phyloP scores from a whole-genome alignment of 2,888 invertebrate species.

The Phytoseiulus persimilis region DNA sequence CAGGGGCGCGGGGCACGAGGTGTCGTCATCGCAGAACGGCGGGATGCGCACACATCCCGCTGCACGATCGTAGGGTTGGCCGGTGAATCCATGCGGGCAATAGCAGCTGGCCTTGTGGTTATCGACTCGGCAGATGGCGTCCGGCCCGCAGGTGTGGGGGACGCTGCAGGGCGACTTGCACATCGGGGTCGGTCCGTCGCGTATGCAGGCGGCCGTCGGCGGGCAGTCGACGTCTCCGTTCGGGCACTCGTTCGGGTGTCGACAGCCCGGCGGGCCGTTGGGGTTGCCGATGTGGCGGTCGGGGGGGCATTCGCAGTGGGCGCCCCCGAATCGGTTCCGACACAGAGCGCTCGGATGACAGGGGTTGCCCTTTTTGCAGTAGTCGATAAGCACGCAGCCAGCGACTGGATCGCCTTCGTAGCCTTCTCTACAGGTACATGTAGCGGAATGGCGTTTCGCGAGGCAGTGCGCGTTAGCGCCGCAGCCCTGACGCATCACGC shows the following conservation, averaged over 20 bases:
- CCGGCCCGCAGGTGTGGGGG: conserved; percentile 65
- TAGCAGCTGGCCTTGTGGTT: conserved; percentile 65
- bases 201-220: conserved; percentile 59
- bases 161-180: conserved; percentile 57
- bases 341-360: conserved; percentile 72
- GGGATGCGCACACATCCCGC: conserved; percentile 46
- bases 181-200: conserved; percentile 43
- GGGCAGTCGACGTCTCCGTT: conserved; percentile 48
- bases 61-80: conserved; percentile 58
- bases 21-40: conserved; percentile 63
- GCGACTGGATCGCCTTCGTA: conserved; percentile 68
- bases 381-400: conserved; percentile 66
- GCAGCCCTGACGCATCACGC: conserved; percentile 62
- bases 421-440: conserved; percentile 73
- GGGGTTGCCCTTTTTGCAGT: conserved; percentile 63
- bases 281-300: conserved; percentile 65
- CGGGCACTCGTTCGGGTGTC: conserved; percentile 63
- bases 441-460: conserved; percentile 69
- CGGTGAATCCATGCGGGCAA: conserved; percentile 63
- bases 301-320: conserved; percentile 65
- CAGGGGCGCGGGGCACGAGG: conserved; percentile 67
- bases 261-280: conserved; percentile 61
- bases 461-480: conserved; percentile 76
- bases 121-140: conserved; percentile 61
- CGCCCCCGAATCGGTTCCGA: conserved; percentile 68